Base-by-base conservation (phyloP, 2,797 vertebrate genomes). In the Anas acuta region DNA sequence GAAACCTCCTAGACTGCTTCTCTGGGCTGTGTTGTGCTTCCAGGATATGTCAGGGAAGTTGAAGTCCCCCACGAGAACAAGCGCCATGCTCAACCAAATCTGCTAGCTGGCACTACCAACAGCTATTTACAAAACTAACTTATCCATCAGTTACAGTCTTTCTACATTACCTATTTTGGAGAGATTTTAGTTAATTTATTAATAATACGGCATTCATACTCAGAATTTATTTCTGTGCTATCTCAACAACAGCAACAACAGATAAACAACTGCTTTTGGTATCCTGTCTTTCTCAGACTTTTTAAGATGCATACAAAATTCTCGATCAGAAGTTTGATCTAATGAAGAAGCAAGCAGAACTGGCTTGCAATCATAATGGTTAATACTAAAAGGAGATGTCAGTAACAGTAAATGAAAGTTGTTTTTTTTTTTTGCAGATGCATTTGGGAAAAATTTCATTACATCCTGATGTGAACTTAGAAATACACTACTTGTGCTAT, bases 271-370 rank as follows among this genome's bases (percentile, higher is more conserved):
- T 54, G 18, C 13, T 75, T 51, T 28, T 49, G 22, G 22, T 23
- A 82, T 21, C 49, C 10, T 13, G 37, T 6, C 32, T n/a, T 75
- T 37, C n/a, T 65, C 32, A 11, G 21, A 2, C 23, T 89, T 71
- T n/a, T 51, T 21, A 66, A 75, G 23, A 49, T 9, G 74, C 6
- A 45, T 41, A 53, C 17, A 92, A 91, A 96, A 91, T 94, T 97
- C 95, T 97, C 91, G 87, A 65, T 97, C 95, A 83, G 84, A 97
- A 85, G 87, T 33, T 57, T 84, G 91, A 96, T 94, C 96, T 97
- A 98, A 97, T 97, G 97, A 98, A 98, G 73, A 96, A 84, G 33
- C 49, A 78, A 96, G 81, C 35, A 92, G 95, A 82, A 94, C 18
- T 78, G 92, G 90, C 51, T 62, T 76, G 87, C 92, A 69, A 95